These are phyloP conservation scores for Lateolabrax maculatus DNA, from an alignment of 2,797 vertebrate genomes.

Conservation along the genomic window DNA sequence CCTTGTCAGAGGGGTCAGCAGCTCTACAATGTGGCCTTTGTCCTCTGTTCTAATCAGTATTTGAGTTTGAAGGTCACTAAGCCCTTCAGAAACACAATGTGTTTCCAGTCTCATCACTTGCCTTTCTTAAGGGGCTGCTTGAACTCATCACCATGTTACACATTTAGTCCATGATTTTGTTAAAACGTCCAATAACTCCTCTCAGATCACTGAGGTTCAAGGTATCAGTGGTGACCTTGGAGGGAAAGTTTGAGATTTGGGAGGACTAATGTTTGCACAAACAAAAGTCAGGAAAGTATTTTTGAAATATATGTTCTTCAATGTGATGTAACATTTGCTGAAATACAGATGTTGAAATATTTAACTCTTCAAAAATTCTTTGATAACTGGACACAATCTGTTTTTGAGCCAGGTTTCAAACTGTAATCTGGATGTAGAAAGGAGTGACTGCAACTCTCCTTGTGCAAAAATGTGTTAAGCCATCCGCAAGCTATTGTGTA, in stretches of 20 bases:
- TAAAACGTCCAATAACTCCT: neutral
- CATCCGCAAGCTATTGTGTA: neutral
- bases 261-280: too few species aligned
- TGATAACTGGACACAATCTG: neutral
- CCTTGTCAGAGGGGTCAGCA: slow-evolving; percentile 18
- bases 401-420: neutral
- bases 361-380: neutral
- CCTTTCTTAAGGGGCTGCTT: neutral
- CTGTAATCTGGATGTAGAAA: neutral
- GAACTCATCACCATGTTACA: too few species aligned
- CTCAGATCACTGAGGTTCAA: too few species aligned
- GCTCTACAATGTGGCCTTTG: slow-evolving; percentile 21
- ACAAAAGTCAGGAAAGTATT: too few species aligned
- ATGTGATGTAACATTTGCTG: too few species aligned
- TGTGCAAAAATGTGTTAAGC: neutral
- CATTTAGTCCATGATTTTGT: too few species aligned
- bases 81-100: neutral
- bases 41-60: slow-evolving; percentile 17
- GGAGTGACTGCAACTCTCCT: neutral
- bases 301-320: too few species aligned
- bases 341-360: too few species aligned
- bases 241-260: too few species aligned
- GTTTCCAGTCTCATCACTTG: neutral
- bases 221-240: too few species aligned
- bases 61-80: slow-evolving; percentile 9